phyloP scores from a whole-genome alignment of 2,888 invertebrate species.

The Heteromurus nitidus region DNA sequence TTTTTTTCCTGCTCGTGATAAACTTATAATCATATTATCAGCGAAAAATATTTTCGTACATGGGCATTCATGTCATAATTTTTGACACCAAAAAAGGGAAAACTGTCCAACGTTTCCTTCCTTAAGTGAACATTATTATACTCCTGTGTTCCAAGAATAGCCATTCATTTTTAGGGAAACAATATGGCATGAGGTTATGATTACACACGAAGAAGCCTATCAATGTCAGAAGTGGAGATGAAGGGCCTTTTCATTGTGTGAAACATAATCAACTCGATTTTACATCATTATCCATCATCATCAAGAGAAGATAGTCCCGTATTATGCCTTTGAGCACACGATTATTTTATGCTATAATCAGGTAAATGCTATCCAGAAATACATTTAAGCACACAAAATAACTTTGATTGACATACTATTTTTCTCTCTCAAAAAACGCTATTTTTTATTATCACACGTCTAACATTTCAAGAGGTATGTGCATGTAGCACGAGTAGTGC shows the following conservation, averaged over 20 bases:
- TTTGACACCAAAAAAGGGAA: constrained; percentile 39
- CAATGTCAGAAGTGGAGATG: too few relatives aligned
- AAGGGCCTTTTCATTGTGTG: background rate
- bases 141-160: constrained; percentile 51
- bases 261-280: constrained; percentile 42
- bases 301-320: constrained; percentile 28
- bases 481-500: constrained; percentile 57
- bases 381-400: too few relatives aligned
- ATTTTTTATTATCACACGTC: background rate
- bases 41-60: too few relatives aligned
- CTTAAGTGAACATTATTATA: constrained; percentile 24
- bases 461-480: constrained; percentile 28
- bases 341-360: too few relatives aligned
- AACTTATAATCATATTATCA: too few relatives aligned
- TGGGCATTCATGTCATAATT: constrained; percentile 56
- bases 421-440: constrained; percentile 36
- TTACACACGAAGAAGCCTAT: too few relatives aligned
- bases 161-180: constrained; percentile 2
- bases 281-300: constrained; percentile 59
- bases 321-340: too few relatives aligned
- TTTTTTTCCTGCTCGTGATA: too few relatives aligned
- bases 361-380: too few relatives aligned
- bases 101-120: constrained; percentile 57
- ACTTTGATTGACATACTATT: constrained; percentile 61
- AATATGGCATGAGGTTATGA: background rate